A percentile compares a stretch with the other conserved stretches of the same genome.
These are phyloP conservation scores for Blomia tropicalis DNA, from an alignment of 2,888 invertebrate species.

Conservation along the genomic window DNA sequence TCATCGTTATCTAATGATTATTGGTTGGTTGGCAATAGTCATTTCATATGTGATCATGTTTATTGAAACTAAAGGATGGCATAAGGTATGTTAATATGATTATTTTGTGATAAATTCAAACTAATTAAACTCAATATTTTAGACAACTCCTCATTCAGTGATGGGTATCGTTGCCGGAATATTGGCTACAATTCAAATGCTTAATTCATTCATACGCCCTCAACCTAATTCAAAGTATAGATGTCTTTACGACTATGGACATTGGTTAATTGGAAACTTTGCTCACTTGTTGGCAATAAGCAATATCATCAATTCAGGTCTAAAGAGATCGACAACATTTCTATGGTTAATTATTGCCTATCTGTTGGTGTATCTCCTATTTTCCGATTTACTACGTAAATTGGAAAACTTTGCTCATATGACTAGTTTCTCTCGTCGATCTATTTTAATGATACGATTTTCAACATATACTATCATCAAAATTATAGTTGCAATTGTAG, in stretches of 20 bases:
- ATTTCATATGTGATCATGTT: slow-evolving; percentile 2
- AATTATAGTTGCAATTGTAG: too few relatives aligned
- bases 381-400: slow-evolving; percentile 1
- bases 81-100: background rate
- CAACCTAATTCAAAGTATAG: background rate
- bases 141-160: background rate
- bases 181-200: background rate
- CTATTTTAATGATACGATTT: too few relatives aligned
- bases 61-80: background rate
- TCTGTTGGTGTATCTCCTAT: background rate
- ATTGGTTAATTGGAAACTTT: slow-evolving; percentile 7
- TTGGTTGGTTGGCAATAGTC: slow-evolving; percentile 5
- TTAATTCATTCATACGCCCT: background rate
- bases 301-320: background rate
- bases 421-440: too few relatives aligned
- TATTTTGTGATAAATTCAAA: background rate
- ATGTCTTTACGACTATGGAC: background rate
- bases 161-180: background rate
- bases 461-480: too few relatives aligned
- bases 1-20: slow-evolving; percentile 7
- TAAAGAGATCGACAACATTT: background rate
- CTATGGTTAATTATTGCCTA: slow-evolving; percentile 8
- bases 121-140: background rate
- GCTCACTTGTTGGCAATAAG: slow-evolving; percentile 1
- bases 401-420: background rate